Percentiles rank a stretch among this genome's conserved stretches.
Conservation (phyloP, 2,797 vertebrate genomes). For the Sandelia bainsii region DNA sequence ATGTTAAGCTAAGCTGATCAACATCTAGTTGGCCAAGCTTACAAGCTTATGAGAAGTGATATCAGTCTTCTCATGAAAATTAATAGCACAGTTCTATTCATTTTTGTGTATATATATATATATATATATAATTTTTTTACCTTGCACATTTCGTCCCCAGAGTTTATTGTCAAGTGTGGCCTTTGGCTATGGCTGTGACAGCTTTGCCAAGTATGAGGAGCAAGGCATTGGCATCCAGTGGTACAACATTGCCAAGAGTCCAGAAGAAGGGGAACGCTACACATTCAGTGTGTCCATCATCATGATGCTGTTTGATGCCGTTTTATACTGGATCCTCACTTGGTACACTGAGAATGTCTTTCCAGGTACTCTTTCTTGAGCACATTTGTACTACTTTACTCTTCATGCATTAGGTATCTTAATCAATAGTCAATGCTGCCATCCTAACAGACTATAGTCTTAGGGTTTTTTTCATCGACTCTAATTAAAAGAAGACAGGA, state of each 20-base stretch:
- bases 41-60: neutral
- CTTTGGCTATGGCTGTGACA: constrained; percentile 96
- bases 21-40: neutral
- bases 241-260: constrained; percentile 90
- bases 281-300: constrained; percentile 89
- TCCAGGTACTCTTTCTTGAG: constrained; percentile 87
- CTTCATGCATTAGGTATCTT: constrained; percentile 2
- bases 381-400: neutral
- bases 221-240: constrained; percentile 97
- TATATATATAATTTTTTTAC: neutral
- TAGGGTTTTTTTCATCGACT: constrained; percentile 43
- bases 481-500: constrained; percentile 53
- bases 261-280: constrained; percentile 89
- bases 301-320: constrained; percentile 94
- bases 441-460: constrained; percentile 5
- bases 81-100: neutral
- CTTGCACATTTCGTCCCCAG: constrained; percentile 69
- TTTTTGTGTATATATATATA: too few species aligned
- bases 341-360: constrained; percentile 98
- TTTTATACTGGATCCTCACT: constrained; percentile 91
- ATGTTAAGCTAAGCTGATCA: constrained; percentile 13
- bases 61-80: neutral
- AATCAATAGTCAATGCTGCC: constrained; percentile 20
- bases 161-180: constrained; percentile 96
- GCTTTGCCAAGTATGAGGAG: constrained; percentile 92